Base-by-base conservation (phyloP, 2,888 invertebrate species). In the Rapana venosa region DNA sequence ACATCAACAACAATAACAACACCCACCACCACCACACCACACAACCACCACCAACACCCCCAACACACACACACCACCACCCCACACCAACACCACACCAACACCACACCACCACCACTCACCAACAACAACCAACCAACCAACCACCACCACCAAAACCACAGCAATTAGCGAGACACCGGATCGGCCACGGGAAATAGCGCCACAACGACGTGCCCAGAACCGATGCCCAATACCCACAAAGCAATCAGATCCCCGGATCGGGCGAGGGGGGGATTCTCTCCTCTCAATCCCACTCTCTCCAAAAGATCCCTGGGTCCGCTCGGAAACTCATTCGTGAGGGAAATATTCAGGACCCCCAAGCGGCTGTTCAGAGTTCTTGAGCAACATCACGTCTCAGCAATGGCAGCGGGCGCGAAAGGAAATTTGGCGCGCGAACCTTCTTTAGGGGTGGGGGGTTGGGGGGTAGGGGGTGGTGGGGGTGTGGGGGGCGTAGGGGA, bases 241-340 rank as follows among this genome's bases (percentile, higher is more conserved):
- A 58, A 79, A 58, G 88, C 88, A 88, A 88, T 88, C 88, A 79
- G 32, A 58, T 20, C 88, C 88, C 56, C 58, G 47, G 47, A 47
- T 47, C 47, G 47, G 47, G n/a, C n/a, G n/a, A n/a, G n/a, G n/a
- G n/a, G n/a, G 47, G 47, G 47, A 47, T 47, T 47, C 47, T 47
- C 47, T 47, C 47, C 47, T 47, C 47, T 2, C 47, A 30, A 20
- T n/a, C 88, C 74, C 30, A 56, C 56, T 35, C 30, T 56, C 88
- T 77, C 32, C 88, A n/a, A 26, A 84, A 84, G 13, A 77, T 32
- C 32, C 47, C 79, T n/a, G 56, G 77, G 58, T 36, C 79, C 88
- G 26, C 61, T 88, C 88, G 88, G 88, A 88, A 88, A 88, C 88
- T 47, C 36, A 88, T 56, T 74, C 88, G 88, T 81, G 88, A 58